These are phyloP conservation scores for Aldabrachelys gigantea DNA, from an alignment of 2,113 vertebrate genomes.

Conservation along the genomic window DNA sequence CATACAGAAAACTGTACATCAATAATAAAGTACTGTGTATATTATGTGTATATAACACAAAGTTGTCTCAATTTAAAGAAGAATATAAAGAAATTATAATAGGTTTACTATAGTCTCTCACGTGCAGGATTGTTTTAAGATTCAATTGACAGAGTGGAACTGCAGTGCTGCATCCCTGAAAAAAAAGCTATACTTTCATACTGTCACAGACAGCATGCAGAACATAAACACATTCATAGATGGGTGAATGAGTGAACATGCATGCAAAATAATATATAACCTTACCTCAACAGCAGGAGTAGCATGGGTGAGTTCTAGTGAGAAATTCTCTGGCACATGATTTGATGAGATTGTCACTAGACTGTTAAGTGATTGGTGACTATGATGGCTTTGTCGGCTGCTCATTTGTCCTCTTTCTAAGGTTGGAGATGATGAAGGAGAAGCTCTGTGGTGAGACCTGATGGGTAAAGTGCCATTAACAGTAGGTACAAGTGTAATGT, in stretches of 20 bases:
- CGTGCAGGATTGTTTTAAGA: not conserved
- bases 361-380: slow-evolving; percentile 97
- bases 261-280: not conserved
- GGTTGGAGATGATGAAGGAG: slow-evolving; percentile 89
- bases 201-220: not conserved
- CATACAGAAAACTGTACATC: not conserved
- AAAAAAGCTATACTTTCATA: not conserved
- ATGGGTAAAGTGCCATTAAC: slow-evolving; percentile 94
- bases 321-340: slow-evolving; percentile 93
- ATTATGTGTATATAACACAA: not conserved
- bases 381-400: slow-evolving; percentile 93
- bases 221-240: not conserved
- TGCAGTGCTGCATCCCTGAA: not conserved
- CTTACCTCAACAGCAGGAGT: slow-evolving; percentile 98
- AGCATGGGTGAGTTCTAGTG: slow-evolving; percentile 92
- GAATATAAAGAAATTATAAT: not conserved
- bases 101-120: not conserved
- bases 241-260: not conserved
- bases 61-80: not conserved
- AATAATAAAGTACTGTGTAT: not conserved
- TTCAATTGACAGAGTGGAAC: not conserved
- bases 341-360: slow-evolving; percentile 98
- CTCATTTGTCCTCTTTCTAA: slow-evolving; percentile 91
- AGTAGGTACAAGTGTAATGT: slow-evolving; percentile 94
- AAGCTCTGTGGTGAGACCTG: slow-evolving; percentile 89